Conservation (phyloP, 2,113 vertebrate genomes). For the Clinocottus analis region DNA sequence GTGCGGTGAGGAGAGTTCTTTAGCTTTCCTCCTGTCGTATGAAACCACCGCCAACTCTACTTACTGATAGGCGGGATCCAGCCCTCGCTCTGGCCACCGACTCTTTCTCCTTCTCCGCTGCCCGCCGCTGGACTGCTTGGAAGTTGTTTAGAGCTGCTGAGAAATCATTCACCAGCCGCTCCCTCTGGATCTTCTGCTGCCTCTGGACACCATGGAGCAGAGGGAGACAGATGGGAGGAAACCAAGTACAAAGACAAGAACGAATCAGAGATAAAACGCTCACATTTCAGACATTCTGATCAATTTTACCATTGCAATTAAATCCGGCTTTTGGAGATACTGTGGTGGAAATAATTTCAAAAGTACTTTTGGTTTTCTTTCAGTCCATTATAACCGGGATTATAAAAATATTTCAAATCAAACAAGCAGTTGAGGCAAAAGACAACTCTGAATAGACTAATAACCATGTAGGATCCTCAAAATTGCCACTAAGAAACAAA, state of each 20-base stretch:
- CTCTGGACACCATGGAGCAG: slow-evolving; percentile 80
- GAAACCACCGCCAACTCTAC: background rate
- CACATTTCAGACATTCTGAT: too few species aligned
- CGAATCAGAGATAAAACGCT: too few species aligned
- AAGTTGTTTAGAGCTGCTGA: slow-evolving; percentile 94
- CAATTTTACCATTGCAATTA: background rate
- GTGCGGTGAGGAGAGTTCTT: background rate
- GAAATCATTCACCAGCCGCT: slow-evolving; percentile 97
- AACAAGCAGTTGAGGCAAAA: background rate
- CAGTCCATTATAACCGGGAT: background rate
- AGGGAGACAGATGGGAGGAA: background rate
- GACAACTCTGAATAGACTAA: too few species aligned
- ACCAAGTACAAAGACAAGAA: background rate
- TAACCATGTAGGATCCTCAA: too few species aligned
- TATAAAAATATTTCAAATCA: background rate
- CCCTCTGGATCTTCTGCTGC: slow-evolving; percentile 95
- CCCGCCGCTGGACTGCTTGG: slow-evolving; percentile 90
- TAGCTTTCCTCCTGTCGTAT: background rate
- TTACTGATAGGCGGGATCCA: slow-evolving; percentile 91
- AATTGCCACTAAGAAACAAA: too few species aligned
- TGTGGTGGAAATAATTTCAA: background rate
- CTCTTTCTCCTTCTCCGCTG: slow-evolving; percentile 94
- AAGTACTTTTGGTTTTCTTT: background rate
- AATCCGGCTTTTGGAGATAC: background rate
- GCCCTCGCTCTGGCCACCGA: slow-evolving; percentile 91